Conservation (phyloP, 2,888 invertebrate genomes). For the Cristatella mucedo region DNA sequence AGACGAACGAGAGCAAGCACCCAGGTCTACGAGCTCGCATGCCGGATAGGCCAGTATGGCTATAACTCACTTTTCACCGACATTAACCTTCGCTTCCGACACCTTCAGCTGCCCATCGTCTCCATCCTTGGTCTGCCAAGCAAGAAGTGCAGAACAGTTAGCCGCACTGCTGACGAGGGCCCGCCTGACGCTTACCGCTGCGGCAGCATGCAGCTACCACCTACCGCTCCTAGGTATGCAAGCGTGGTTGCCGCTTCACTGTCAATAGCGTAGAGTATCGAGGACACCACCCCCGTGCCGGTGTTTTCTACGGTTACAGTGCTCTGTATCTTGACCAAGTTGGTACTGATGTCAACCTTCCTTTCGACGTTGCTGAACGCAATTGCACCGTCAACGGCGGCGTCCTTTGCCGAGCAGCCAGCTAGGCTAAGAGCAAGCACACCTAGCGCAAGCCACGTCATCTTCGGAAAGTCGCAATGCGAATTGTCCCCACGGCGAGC, state of each 20-base stretch:
- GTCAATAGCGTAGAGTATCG: slow-evolving; percentile 57
- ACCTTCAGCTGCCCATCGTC: slow-evolving; percentile 18
- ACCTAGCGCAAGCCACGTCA: too few species aligned
- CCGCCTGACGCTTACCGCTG: slow-evolving; percentile 43
- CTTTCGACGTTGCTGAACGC: slow-evolving; percentile 57
- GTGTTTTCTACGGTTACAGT: slow-evolving; percentile 69
- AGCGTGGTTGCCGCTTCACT: slow-evolving; percentile 48
- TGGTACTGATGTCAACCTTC: slow-evolving; percentile 68
- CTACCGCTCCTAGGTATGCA: slow-evolving; percentile 60
- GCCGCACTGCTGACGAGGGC: too few species aligned
- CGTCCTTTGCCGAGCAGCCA: too few species aligned
- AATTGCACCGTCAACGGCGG: slow-evolving; percentile 15
- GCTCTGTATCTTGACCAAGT: slow-evolving; percentile 65
- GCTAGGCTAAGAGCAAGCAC: too few species aligned
- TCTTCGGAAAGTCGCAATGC: too few species aligned
- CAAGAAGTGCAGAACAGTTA: slow-evolving; percentile 7
- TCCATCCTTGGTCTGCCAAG: slow-evolving; percentile 16
- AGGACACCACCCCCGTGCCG: slow-evolving; percentile 54
- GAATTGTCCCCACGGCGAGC: too few species aligned
- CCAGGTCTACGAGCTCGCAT: too few species aligned
- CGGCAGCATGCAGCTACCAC: too few species aligned
- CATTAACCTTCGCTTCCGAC: slow-evolving; percentile 18
- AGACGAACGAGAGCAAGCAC: too few species aligned
- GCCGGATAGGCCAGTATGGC: too few species aligned
- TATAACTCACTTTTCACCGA: slow-evolving; percentile 24